Evolutionary conservation across 2,888 invertebrate genomes (phyloP), one percentile per base, ranked within the genome.

Genomic region (Rhimphoctona megacephalus): DNA sequence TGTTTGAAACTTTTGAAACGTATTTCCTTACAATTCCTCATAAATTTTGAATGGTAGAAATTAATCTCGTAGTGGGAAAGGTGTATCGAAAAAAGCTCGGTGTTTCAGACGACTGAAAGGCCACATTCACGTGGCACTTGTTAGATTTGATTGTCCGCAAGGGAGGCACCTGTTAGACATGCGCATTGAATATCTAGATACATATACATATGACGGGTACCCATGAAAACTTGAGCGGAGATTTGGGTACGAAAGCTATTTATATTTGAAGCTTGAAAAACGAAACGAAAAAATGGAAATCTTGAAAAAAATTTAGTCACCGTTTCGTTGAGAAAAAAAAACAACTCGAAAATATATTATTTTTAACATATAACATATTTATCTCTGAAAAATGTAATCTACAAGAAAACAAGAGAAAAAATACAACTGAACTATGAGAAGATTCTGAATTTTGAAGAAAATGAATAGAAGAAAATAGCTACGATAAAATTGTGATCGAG

Each of bases 141-240:
- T 70, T 70, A 70, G 70, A 70, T 49, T 70, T 70, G 46, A 70
- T 49, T 49, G 70, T 70, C 30, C 49, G 46, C 30, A 33, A 33
- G 39, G 70, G 49, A 70, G 70, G 70, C 70, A 70, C 70, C 70
- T 70, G 70, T 70, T 70, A 70, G 70, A 49, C 30, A 22, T 33
- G 49, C 70, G 70, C 49, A 49, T 17, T 61, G 17, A 17, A 30
- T 61, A 17, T 17, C 61, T 17, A 30, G 30, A 61, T 57, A 25
- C 9, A 14, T 14, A 22, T 54, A 5, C 5, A 7, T 61, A 61
- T 17, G 7, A 61, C 30, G 61, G 17, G 30, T 17, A 61, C 30
- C 61, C 30, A 61, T 61, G n/a, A 30, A 30, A 0, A 30, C 17
- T 61, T 17, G 61, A 61, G 30, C 30, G 0, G 61, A 30, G 30